Evolutionary conservation across 2,888 invertebrate genomes (phyloP).

Genomic region (Nysson spinosus): DNA sequence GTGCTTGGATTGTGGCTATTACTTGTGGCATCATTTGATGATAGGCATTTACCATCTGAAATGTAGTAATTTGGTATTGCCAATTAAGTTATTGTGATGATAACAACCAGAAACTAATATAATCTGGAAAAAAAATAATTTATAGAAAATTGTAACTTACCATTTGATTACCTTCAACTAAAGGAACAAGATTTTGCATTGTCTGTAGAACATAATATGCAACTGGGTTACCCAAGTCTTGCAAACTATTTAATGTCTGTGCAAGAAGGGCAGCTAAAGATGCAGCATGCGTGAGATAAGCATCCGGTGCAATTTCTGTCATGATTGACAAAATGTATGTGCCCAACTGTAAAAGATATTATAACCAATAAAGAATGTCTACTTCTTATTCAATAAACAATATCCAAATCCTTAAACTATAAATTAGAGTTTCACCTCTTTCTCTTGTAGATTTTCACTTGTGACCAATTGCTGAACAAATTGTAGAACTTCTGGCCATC

Average conservation of each 20-base stretch:
- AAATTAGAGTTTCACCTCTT: slow-evolving; percentile 80
- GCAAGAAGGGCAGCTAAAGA: slow-evolving; percentile 79
- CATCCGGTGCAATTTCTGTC: slow-evolving; percentile 84
- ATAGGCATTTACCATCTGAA: slow-evolving; percentile 80
- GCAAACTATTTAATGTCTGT: slow-evolving; percentile 78
- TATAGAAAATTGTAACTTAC: slow-evolving; percentile 72
- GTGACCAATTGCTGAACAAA: slow-evolving; percentile 81
- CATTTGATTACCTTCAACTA: slow-evolving; percentile 82
- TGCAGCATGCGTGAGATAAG: slow-evolving; percentile 83
- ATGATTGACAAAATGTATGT: slow-evolving; percentile 84
- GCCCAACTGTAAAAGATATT: slow-evolving; percentile 79
- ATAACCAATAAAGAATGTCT: slow-evolving; percentile 6
- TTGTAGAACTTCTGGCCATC: slow-evolving; percentile 84
- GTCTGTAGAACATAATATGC: slow-evolving; percentile 82
- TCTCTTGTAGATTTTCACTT: slow-evolving; percentile 79
- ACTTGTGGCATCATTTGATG: slow-evolving; percentile 82
- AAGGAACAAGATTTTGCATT: slow-evolving; percentile 83
- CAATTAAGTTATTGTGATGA: no score
- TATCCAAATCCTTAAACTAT: no score
- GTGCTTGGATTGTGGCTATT: slow-evolving; percentile 81
- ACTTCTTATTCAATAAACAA: no score
- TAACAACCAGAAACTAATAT: no score
- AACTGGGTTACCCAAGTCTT: slow-evolving; percentile 77
- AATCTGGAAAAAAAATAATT: no score
- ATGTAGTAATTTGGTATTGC: no score